These are phyloP conservation scores for Pavo muticus DNA, from an alignment of 2,113 vertebrate genomes.

Conservation along the genomic window DNA sequence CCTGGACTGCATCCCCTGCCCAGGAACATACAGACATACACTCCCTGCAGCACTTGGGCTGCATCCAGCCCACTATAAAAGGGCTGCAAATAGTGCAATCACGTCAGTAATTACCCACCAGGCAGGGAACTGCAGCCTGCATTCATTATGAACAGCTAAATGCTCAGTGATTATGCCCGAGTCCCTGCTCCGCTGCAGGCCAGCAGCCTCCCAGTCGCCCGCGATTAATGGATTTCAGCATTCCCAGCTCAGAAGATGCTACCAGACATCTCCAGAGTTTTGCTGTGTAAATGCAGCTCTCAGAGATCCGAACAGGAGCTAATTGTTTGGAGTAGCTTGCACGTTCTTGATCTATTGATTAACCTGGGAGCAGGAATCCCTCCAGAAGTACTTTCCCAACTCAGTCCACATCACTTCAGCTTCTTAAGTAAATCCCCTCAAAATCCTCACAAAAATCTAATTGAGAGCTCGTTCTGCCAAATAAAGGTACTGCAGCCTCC, in stretches of 20 bases:
- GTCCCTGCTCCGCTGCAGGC: background rate
- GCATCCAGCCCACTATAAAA: background rate
- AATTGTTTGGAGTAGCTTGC: background rate
- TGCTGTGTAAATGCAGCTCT: background rate
- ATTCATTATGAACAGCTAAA: background rate
- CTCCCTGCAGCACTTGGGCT: background rate
- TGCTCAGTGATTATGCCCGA: rapidly evolving
- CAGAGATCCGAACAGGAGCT: background rate
- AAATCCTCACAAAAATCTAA: slow-evolving; percentile 77
- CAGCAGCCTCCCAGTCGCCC: background rate
- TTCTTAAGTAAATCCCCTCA: slow-evolving; percentile 71
- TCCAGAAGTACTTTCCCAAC: slow-evolving; percentile 43
- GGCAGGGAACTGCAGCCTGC: background rate
- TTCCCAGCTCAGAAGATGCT: background rate
- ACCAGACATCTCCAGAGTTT: background rate
- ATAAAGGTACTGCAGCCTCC: slow-evolving; percentile 71
- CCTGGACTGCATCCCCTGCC: background rate
- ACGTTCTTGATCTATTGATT: slow-evolving; percentile 47
- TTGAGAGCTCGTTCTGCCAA: slow-evolving; percentile 76
- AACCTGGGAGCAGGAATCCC: slow-evolving; percentile 2
- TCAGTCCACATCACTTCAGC: slow-evolving; percentile 63
- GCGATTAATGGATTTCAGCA: rapidly evolving
- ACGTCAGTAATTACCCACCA: background rate
- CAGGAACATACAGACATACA: background rate
- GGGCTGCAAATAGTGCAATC: background rate